Evolutionary conservation across 2,113 vertebrate genomes (phyloP), one percentile per base, ranked within the genome.

Genomic region (Plecotus auritus): DNA sequence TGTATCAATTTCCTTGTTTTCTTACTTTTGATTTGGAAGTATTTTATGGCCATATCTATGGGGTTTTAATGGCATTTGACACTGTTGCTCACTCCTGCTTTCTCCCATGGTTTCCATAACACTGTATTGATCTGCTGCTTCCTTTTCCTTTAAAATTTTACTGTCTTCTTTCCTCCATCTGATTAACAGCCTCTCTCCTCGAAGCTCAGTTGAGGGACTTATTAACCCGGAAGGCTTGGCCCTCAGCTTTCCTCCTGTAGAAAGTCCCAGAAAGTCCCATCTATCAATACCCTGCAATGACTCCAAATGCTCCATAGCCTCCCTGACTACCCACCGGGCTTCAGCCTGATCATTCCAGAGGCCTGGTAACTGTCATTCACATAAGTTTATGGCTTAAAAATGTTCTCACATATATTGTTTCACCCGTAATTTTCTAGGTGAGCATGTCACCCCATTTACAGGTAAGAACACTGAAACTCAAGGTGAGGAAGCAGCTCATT

Each of bases 1-100:
- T 81, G 49, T 90, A 95, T 92, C 88, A 56, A n/a, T 92, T 88
- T 90, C 66, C 85, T 94, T 86, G 49, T 81, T 84, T 91, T 78
- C 82, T 92, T 93, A n/a, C 77, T 82, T 93, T 88, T 32, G 73
- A 70, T 26, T 80, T 70, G 88, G n/a, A 92, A 87, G 45, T 20
- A 74, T 49, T 85, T 93, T 72, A 82, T 51, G 64, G 64, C 42
- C 35, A 2, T 18, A 9, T 56, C 90, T 84, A 42, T 13, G 42
- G 85, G 61, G 73, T 72, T 42, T 92, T 82, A 78, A 88, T 12
- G 69, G 90, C 76, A 49, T 32, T 22, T 70, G 90, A 92, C 85
- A 69, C 35, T 40, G 35, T 2, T 73, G 67, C 40, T 95, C 84
- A 66, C 9, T 32, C 83, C 86, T 83, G 73, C 35, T 77, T 86